Evolutionary conservation across 1,140 invertebrate species (phyloP).

Genomic region (Helicorthomorpha holstii): DNA sequence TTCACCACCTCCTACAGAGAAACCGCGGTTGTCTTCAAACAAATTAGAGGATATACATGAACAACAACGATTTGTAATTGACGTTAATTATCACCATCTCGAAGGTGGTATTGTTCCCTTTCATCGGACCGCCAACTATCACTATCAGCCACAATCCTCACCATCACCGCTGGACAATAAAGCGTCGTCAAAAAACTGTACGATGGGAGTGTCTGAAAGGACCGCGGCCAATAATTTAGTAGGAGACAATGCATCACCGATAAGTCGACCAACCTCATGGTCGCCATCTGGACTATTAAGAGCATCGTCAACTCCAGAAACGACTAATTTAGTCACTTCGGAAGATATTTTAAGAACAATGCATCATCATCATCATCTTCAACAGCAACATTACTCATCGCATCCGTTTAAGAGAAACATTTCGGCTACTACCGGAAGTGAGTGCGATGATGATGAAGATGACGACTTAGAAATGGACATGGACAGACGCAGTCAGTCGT

Average conservation of each 20-base stretch:
- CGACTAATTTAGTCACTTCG: not conserved
- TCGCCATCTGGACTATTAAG: not conserved
- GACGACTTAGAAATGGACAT: not conserved
- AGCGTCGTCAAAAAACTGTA: no score
- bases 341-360: not conserved
- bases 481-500: not conserved
- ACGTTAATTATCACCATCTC: no score
- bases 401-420: not conserved
- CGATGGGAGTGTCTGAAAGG: not conserved
- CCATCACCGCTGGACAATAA: no score
- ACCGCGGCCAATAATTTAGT: not conserved
- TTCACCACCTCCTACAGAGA: no score
- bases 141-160: no score
- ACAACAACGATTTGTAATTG: no score
- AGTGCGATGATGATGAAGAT: no score
- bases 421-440: not conserved
- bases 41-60: no score
- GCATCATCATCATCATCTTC: not conserved
- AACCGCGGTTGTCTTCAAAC: no score
- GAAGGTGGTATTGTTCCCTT: no score
- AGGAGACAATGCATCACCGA: not conserved
- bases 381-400: not conserved
- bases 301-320: not conserved
- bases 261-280: not conserved
- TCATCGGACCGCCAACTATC: no score